Evolutionary conservation across 2,113 vertebrate genomes (phyloP), one percentile per base, ranked within the genome.

Genomic region (Malurus cyaneus): DNA sequence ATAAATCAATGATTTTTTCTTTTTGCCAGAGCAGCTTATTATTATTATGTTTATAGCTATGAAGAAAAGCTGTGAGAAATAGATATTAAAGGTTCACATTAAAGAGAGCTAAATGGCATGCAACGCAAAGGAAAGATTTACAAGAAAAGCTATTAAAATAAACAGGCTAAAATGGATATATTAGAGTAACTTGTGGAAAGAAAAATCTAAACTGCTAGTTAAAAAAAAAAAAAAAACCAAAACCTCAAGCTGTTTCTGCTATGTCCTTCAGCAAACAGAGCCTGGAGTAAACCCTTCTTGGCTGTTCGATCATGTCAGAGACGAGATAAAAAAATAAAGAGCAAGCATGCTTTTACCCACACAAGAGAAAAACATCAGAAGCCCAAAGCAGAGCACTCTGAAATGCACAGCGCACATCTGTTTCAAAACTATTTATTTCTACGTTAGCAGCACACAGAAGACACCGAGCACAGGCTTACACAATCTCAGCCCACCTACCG

Each of bases 401-500:
- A 64, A 64, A 67, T 3, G 61, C 84, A 74, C 81, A 78, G 65
- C 1, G 24, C 20, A 3, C 86, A 72, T 91, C 78, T 85, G 69
- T 47, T 88, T 82, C 78, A 42, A 86, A 81, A 93, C 91, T 89
- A 91, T 66, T 96, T 80, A 72, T 91, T 89, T 88, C 86, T 47
- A 56, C 28, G 13, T 93, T 91, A 65, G 56, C 67, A 73, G 78
- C 82, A 71, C 80, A 71, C 46, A 60, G 80, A 88, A 94, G 92
- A 73, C 88, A 93, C 49, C 18, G 3, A 83, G 87, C 70, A 64
- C 56, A 93, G 67, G 79, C 57, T 94, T 23, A 72, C 65, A 91
- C 84, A 95, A 93, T 94, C 96, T 95, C 92, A 98, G 94, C 97
- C 97, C 97, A 98, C 99, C 98, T 98, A 99, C 99, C 99, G 98